Percentiles rank a stretch among this genome's conserved stretches.
phyloP scores from a whole-genome alignment of 2,113 vertebrate species.

The Pyrgilauda ruficollis region DNA sequence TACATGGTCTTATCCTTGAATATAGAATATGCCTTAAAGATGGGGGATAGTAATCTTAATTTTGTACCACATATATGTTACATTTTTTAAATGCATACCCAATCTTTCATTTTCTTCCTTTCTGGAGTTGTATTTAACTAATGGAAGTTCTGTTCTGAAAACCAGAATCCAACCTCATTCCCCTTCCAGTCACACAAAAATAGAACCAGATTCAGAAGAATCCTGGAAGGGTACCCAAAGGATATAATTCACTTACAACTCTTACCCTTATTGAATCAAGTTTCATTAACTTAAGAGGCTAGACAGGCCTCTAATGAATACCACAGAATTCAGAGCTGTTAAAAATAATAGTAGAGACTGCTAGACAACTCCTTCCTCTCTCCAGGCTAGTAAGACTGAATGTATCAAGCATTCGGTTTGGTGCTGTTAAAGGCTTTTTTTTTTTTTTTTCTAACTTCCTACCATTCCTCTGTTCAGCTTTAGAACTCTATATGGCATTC shows the following conservation, averaged over 20 bases:
- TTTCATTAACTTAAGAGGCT: neutral
- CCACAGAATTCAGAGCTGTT: neutral
- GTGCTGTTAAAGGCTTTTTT: fast-evolving
- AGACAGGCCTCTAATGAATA: neutral
- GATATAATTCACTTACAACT: neutral
- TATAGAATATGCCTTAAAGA: neutral
- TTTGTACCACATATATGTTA: neutral
- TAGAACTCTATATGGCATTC: neutral
- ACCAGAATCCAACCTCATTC: neutral
- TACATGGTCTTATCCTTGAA: neutral
- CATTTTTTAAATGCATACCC: neutral
- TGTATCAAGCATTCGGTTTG: neutral
- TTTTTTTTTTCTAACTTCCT: neutral
- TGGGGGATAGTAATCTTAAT: neutral
- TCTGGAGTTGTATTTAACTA: neutral
- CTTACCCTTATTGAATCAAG: neutral
- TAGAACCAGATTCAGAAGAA: neutral
- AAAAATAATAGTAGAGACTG: neutral
- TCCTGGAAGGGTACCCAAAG: neutral
- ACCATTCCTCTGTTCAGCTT: neutral
- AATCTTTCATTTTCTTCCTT: neutral
- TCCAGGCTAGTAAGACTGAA: neutral
- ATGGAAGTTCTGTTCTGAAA: neutral
- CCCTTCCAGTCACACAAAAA: neutral
- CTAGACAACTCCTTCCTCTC: neutral